These are phyloP conservation scores for Micrastur ruficollis DNA, from an alignment of 2,797 vertebrate genomes.

Conservation along the genomic window DNA sequence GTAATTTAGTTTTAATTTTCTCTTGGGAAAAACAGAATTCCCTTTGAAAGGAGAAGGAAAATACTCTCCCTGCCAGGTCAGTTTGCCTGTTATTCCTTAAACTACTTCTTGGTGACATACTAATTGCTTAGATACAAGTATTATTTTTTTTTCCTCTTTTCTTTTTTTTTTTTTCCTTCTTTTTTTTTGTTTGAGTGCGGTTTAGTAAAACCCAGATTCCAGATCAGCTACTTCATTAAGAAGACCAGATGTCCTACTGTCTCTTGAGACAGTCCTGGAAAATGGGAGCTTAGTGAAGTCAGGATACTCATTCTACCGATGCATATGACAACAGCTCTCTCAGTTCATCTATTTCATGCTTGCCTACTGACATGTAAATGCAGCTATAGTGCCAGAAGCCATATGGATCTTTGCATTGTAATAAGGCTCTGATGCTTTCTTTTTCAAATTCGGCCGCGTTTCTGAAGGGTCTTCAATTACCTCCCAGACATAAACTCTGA, in stretches of 20 bases:
- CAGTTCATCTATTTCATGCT: background rate
- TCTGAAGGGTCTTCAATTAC: background rate
- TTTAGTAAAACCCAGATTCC: background rate
- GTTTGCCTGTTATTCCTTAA: slow-evolving; percentile 41
- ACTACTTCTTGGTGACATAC: slow-evolving; percentile 32
- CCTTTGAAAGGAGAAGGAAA: background rate
- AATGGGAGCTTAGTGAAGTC: background rate
- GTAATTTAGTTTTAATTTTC: background rate
- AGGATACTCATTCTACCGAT: background rate
- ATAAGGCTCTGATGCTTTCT: background rate
- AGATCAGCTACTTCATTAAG: slow-evolving; percentile 23
- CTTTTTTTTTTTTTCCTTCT: background rate
- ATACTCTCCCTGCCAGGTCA: background rate
- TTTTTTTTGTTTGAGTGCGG: background rate
- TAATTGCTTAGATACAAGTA: background rate
- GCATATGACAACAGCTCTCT: background rate
- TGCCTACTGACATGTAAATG: background rate
- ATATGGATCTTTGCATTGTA: background rate
- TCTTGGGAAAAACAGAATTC: background rate
- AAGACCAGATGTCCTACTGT: slow-evolving; percentile 14
- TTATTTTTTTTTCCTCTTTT: background rate
- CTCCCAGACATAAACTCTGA: background rate
- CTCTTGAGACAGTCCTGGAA: background rate
- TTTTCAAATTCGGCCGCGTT: background rate
- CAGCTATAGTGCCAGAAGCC: background rate